Evolutionary conservation across 2,888 invertebrate species (phyloP), one percentile per base, ranked within the genome.

Genomic region (Cephus spinipes): DNA sequence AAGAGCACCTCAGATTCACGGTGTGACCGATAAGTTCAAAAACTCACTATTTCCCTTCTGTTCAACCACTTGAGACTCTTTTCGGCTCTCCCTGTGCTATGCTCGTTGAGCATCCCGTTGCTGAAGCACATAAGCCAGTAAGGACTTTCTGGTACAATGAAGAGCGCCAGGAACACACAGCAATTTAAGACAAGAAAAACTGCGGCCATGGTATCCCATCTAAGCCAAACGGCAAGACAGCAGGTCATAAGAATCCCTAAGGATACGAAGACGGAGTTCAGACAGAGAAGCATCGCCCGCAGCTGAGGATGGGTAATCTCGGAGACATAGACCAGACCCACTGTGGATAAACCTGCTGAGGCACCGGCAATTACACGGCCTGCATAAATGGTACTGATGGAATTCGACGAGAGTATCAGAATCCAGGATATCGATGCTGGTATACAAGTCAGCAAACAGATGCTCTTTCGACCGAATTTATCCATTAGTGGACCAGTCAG

Each of bases 261-360:
- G 0, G 94, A 93, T 0, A 94, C 94, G 83, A 93, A 93, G 11
- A 94, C 93, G 79, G 94, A 94, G 86, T 94, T 94, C 3, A 93
- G 88, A 73, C 93, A 92, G 11, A 94, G 87, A 32, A 94, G 87
- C 93, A 94, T 93, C 69, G 94, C 92, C 35, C 94, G 89, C 73
- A 93, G 90, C 77, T 90, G 89, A 1, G 93, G 92, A 90, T 94
- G 93, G 1, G 93, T 88, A 40, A 94, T 93, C 89, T 94, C 94
- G 68, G 94, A 93, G 1, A 93, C 93, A 86, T 94, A 94, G 12
- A 94, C 92, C 68, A 94, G 78, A 4, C 92, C 91, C 11, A 93
- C 93, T 1, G 93, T 93, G 30, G 93, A 92, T 78, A 94, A 85
- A 77, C 94, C 94, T 90, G 86, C 92, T 55, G 92, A 91, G 77